phyloP scores from a whole-genome alignment of 2,888 invertebrate genomes.

The Pristionchus exspectatus region DNA sequence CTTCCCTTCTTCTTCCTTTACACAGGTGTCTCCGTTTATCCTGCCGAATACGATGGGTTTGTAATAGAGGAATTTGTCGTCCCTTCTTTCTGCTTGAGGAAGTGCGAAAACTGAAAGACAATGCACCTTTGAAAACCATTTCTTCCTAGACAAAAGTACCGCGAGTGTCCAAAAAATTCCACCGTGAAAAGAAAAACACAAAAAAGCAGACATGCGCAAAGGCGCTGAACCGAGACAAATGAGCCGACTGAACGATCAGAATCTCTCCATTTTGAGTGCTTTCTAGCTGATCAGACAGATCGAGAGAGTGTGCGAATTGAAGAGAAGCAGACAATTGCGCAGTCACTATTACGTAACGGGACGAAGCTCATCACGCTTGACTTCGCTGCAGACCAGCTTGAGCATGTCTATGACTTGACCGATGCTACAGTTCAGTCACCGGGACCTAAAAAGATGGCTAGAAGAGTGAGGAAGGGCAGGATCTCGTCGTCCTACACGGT shows the following conservation, averaged over 20 bases:
- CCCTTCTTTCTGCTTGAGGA: neutral
- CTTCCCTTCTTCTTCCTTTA: neutral
- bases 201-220: neutral
- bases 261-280: too few relatives aligned
- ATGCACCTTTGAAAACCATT: neutral
- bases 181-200: neutral
- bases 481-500: neutral
- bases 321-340: neutral
- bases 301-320: neutral
- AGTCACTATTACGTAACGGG: constrained; percentile 41
- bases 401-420: neutral
- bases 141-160: neutral
- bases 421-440: constrained; percentile 4
- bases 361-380: neutral
- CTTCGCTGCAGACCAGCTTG: neutral
- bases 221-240: constrained; percentile 9
- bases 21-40: neutral
- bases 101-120: constrained; percentile 1
- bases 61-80: neutral
- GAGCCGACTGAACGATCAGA: too few relatives aligned
- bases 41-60: constrained; percentile 18
- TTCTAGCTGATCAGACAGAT: too few relatives aligned
- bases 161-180: neutral
- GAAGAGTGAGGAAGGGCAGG: neutral
- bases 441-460: neutral